Base-by-base conservation (phyloP, 2,797 vertebrate genomes). In the Heteromormyrus szaboi region DNA sequence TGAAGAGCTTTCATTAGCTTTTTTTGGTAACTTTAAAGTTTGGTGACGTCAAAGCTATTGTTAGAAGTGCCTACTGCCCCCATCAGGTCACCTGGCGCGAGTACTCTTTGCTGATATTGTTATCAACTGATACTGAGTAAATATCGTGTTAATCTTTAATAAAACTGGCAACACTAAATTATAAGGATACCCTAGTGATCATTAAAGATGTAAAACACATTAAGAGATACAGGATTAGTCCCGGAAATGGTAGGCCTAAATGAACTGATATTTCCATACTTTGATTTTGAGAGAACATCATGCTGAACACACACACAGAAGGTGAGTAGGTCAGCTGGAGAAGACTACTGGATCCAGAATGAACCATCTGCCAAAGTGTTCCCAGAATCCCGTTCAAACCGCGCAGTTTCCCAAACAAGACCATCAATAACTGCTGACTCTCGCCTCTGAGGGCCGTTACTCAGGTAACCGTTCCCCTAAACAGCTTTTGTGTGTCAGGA, bases 401-500 rank as follows among this genome's bases (percentile, higher is more conserved):
- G 89, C 89, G 51, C 85, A 44, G 88, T 86, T 89, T 33, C 88
- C 88, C 86, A 91, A 91, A 89, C 72, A 90, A 89, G 87, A 90
- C 88, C 89, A 89, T 90, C 90, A 44, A 53, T 59, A 88, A 83
- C 53, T 53, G 46, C 87, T 79, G 48, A 79, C 68, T 22, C 33
- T 46, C n/a, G 54, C 22, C 51, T 25, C 76, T 46, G 87, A 50
- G 46, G 87, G 62, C 86, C 17, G 37, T 79, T 87, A 87, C 89
- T 86, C 85, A 89, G 89, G 89, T 87, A 87, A 83, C 50, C 85
- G 65, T 88, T 83, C 72, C 37, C 88, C 90, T 44, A 17, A 41
- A 44, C 72, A 44, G 72, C 33, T 90, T 88, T 89, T 89, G 37
- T 44, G 17, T 44, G 72, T 79, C 72, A 51, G 89, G 79, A 88